Conservation (phyloP, 2,888 invertebrate species). For the Sarcophaga rosellei region DNA sequence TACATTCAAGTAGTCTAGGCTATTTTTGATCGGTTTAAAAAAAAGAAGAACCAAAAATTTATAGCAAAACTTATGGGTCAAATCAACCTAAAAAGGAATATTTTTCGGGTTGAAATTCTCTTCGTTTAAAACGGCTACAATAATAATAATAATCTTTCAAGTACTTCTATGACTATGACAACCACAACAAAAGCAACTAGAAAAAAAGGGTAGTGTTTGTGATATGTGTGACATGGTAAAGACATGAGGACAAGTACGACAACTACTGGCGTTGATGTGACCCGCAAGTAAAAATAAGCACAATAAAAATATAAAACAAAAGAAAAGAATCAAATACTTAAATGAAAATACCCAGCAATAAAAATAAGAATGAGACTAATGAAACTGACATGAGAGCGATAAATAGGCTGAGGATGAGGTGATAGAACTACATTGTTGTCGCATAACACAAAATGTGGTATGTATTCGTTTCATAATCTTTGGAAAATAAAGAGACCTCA, state of each 20-base stretch:
- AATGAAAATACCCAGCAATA: slow-evolving; percentile 1
- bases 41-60: too few species aligned
- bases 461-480: slow-evolving; percentile 19
- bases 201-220: slow-evolving; percentile 36
- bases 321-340: neutral
- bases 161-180: slow-evolving; percentile 18
- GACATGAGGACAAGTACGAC: slow-evolving; percentile 36
- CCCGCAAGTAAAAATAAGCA: slow-evolving; percentile 48
- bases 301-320: slow-evolving; percentile 7
- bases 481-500: neutral
- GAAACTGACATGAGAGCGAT: neutral
- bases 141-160: slow-evolving; percentile 32
- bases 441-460: slow-evolving; percentile 18
- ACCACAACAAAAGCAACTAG: neutral
- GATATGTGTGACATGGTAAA: slow-evolving; percentile 51
- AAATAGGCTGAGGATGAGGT: too few species aligned
- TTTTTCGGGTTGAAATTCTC: too few species aligned
- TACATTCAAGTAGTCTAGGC: too few species aligned
- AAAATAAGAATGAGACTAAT: slow-evolving; percentile 31
- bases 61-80: too few species aligned
- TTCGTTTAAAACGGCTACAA: neutral
- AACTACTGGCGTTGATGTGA: slow-evolving; percentile 56
- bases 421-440: slow-evolving; percentile 16
- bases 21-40: too few species aligned
- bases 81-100: too few species aligned